phyloP scores from a whole-genome alignment of 37 sponge, comb jelly and placozoan genomes.

The Oopsacas minuta region DNA sequence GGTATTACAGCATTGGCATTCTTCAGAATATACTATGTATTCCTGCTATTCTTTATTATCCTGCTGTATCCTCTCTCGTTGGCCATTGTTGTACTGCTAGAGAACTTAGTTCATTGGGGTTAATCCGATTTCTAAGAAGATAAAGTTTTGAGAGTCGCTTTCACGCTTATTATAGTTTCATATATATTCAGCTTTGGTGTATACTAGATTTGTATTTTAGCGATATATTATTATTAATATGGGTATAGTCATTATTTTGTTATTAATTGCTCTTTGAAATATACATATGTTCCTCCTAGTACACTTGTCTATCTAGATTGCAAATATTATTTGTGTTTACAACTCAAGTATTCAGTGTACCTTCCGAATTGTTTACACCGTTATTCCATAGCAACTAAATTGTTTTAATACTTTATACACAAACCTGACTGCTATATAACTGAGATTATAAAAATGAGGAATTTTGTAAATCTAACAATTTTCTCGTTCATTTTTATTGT shows the following conservation, averaged over 20 bases:
- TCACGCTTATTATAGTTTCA: not conserved
- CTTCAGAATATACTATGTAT: not conserved
- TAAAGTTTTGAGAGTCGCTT: not conserved
- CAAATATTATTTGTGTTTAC: no score
- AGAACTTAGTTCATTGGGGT: constrained; percentile 16
- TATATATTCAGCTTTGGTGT: no score
- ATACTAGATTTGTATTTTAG: not conserved
- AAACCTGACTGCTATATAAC: not conserved
- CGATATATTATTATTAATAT: no score
- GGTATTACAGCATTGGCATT: constrained; percentile 41
- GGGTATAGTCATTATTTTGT: no score
- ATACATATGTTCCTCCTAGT: no score
- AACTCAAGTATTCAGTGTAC: no score
- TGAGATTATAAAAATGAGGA: no score
- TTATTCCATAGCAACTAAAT: not conserved
- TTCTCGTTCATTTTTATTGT: not conserved
- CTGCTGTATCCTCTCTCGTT: not conserved
- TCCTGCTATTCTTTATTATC: not conserved
- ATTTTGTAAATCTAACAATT: no score
- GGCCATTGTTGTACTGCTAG: not conserved
- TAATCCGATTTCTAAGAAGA: not conserved
- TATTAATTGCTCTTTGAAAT: not conserved
- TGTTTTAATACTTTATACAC: not conserved
- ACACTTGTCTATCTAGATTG: no score
- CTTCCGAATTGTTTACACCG: no score